Evolutionary conservation across 2,113 vertebrate species (phyloP).

Genomic region (Gallinago jamesoni): DNA sequence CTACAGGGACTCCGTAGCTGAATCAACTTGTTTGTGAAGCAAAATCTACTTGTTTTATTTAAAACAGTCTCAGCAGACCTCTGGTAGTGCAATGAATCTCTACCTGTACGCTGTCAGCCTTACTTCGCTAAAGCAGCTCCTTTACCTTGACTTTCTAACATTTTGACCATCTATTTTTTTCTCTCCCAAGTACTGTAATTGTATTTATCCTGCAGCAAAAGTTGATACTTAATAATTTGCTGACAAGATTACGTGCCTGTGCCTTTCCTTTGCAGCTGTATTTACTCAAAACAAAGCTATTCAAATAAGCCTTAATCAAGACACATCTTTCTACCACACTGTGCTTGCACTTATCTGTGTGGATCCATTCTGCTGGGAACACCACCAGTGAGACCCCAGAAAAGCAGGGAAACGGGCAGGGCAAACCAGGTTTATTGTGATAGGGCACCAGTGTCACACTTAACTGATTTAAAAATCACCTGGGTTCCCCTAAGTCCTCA

Average conservation of each 20-base stretch:
- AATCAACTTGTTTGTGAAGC: slow-evolving; percentile 64
- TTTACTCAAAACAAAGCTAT: slow-evolving; percentile 44
- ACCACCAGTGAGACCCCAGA: neutral
- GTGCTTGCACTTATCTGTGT: neutral
- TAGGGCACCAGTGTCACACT: neutral
- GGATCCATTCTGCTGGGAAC: neutral
- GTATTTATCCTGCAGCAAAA: neutral
- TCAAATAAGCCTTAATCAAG: slow-evolving; percentile 36
- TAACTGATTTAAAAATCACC: neutral
- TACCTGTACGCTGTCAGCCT: slow-evolving; percentile 28
- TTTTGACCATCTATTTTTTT: neutral
- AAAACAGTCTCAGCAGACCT: slow-evolving; percentile 52
- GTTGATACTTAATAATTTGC: neutral
- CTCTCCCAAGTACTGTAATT: neutral
- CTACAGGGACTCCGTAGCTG: slow-evolving; percentile 17
- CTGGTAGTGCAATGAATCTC: slow-evolving; percentile 12
- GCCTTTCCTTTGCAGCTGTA: slow-evolving; percentile 45
- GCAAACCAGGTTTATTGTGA: neutral
- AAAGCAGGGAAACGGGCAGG: neutral
- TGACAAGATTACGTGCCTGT: neutral
- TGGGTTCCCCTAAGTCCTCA: rapidly evolving
- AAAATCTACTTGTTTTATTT: slow-evolving; percentile 59
- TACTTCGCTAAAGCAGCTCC: neutral
- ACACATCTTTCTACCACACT: neutral
- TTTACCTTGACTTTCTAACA: neutral